Conservation (phyloP, 2,113 vertebrate genomes). For the Hydrolagus affinis region DNA sequence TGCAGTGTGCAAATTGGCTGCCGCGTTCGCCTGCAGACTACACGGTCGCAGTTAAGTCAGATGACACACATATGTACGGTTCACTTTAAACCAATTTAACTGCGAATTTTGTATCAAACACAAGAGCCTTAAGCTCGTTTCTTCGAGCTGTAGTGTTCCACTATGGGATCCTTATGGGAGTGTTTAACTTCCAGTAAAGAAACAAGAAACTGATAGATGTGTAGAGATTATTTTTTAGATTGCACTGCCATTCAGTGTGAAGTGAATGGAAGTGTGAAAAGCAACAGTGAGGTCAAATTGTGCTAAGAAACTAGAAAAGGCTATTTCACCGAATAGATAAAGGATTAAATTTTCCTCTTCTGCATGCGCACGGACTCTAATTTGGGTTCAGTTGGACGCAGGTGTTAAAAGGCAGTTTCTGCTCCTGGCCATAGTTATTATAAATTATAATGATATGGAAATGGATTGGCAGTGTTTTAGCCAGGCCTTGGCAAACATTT, state of each 20-base stretch:
- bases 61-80: too few species aligned
- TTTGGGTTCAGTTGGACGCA: neutral
- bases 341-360: neutral
- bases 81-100: neutral
- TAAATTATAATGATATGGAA: neutral
- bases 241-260: neutral
- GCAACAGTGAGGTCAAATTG: neutral
- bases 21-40: too few species aligned
- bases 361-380: neutral
- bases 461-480: neutral
- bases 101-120: neutral
- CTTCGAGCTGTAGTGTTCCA: neutral
- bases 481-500: neutral
- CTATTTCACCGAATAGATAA: neutral
- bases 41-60: too few species aligned
- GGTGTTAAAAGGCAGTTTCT: neutral
- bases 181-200: neutral
- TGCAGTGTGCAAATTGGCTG: too few species aligned
- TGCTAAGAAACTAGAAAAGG: neutral
- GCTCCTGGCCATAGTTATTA: neutral
- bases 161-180: neutral
- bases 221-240: neutral
- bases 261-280: neutral
- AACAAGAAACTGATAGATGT: neutral
- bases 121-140: neutral